Evolutionary conservation across 2,113 vertebrate species (phyloP), one percentile per base, ranked within the genome.

Genomic region (Corythaeola cristata): DNA sequence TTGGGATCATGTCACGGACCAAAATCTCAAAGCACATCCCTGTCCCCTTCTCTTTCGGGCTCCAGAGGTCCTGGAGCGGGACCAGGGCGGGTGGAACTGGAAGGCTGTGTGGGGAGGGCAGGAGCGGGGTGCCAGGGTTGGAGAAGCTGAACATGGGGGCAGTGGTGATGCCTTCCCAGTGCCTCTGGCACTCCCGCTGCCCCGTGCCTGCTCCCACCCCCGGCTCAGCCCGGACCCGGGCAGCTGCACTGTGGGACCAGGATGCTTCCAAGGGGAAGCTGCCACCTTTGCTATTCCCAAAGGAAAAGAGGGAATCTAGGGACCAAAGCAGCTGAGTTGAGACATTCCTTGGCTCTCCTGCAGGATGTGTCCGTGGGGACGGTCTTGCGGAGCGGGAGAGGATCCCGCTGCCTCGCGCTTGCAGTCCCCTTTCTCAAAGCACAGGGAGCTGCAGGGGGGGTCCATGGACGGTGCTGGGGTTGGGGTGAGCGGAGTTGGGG

Each of bases 1-100:
- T 37, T 85, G 60, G 91, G 60, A 18, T 60, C 30, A 1, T 1
- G 1, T 75, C n/a, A 1, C 0, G 89, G 97, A 97, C 97, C 97
- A 97, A 96, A 91, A 71, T 4, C 3, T 52, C 68, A 17, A 39
- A 93, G 88, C 89, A n/a, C 88, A 9, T 72, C 77, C 79, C 64
- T 16, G 56, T 24, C n/a, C 68, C 78, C 72, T 49, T 33, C 58
- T 41, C 59, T 18, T 35, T 9, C 3, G 82, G 55, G 75, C 66
- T 91, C 35, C 1, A 0, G 5, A 47, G 53, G 7, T 5, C 8
- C 67, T 4, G 35, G 81, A 45, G 66, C 18, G 17, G 86, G 22
- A 4, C 6, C 5, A 96, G 94, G 53, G 3, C 27, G 14, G 62
- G 49, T 23, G 2, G 18, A 97, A 97, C 95, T 97, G 97, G 97